phyloP scores from a whole-genome alignment of 2,113 vertebrate genomes.

The Rhea americana region DNA sequence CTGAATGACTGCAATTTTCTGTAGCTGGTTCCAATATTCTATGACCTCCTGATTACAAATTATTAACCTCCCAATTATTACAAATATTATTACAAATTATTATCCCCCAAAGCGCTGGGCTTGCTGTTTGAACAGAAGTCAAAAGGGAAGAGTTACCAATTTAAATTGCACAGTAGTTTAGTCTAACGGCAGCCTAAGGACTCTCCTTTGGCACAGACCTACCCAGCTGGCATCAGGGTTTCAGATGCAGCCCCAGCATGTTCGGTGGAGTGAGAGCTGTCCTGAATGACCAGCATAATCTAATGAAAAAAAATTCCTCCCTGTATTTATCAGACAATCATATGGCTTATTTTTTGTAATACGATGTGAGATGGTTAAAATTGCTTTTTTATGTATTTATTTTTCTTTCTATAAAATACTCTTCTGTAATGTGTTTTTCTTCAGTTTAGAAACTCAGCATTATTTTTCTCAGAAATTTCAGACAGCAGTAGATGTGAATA shows the following conservation, averaged over 20 bases:
- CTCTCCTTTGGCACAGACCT: background rate
- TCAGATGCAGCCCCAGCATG: background rate
- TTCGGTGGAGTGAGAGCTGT: background rate
- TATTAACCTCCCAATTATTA: background rate
- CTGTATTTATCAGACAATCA: background rate
- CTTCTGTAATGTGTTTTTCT: background rate
- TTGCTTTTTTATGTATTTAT: background rate
- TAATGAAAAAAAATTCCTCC: background rate
- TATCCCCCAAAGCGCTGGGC: background rate
- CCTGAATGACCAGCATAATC: background rate
- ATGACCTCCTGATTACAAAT: accelerated
- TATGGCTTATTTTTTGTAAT: background rate
- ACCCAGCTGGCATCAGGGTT: background rate
- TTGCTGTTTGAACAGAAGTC: background rate
- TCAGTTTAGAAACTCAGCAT: background rate
- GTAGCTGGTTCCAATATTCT: no score
- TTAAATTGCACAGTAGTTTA: accelerated
- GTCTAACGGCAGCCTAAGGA: accelerated
- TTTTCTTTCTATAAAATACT: background rate
- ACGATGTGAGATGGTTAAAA: background rate
- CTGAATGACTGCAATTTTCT: accelerated
- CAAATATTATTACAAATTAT: accelerated
- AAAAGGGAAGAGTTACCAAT: background rate
- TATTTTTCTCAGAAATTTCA: background rate
- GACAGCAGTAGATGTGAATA: background rate